phyloP scores from a whole-genome alignment of 1,140 invertebrate species.

The Himalopsyche phryganea region DNA sequence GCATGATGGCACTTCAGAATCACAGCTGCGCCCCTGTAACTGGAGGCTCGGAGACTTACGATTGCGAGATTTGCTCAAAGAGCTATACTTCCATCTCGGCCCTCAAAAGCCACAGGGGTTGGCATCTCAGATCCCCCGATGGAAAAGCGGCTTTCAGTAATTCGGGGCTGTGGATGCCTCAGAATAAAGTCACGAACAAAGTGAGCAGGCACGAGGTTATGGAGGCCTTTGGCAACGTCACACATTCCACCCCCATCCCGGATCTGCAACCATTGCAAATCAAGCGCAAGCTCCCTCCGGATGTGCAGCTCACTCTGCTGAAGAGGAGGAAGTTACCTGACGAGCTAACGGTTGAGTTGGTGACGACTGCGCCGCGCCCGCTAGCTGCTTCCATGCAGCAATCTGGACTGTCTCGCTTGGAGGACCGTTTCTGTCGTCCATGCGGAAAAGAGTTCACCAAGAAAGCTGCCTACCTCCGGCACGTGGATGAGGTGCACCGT shows the following conservation, averaged over 20 bases:
- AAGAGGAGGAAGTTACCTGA: constrained; percentile 50
- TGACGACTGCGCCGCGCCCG: constrained; percentile 36
- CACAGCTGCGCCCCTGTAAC: constrained; percentile 47
- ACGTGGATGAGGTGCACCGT: constrained; percentile 54
- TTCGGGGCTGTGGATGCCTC: constrained; percentile 52
- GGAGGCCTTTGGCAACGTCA: constrained; percentile 40
- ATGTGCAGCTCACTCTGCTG: constrained; percentile 50
- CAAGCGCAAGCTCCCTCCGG: constrained; percentile 48
- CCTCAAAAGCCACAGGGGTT: constrained; percentile 59
- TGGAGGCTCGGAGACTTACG: constrained; percentile 42
- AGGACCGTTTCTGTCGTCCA: constrained; percentile 54
- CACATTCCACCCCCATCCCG: constrained; percentile 33
- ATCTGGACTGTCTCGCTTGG: constrained; percentile 8
- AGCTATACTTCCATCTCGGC: constrained; percentile 54
- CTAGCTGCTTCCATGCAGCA: constrained; percentile 14
- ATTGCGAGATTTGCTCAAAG: constrained; percentile 59
- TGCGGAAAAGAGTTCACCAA: constrained; percentile 59
- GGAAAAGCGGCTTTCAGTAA: constrained; percentile 52
- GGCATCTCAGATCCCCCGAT: constrained; percentile 56
- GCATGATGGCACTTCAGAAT: constrained; percentile 47
- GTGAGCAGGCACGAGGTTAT: constrained; percentile 51
- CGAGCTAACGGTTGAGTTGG: constrained; percentile 42
- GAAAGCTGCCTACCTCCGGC: constrained; percentile 51
- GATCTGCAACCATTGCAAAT: constrained; percentile 30
- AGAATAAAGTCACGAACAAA: constrained; percentile 51